Evolutionary conservation across 2,888 invertebrate species (phyloP), one percentile per base, ranked within the genome.

Genomic region (Villa cingulata): DNA sequence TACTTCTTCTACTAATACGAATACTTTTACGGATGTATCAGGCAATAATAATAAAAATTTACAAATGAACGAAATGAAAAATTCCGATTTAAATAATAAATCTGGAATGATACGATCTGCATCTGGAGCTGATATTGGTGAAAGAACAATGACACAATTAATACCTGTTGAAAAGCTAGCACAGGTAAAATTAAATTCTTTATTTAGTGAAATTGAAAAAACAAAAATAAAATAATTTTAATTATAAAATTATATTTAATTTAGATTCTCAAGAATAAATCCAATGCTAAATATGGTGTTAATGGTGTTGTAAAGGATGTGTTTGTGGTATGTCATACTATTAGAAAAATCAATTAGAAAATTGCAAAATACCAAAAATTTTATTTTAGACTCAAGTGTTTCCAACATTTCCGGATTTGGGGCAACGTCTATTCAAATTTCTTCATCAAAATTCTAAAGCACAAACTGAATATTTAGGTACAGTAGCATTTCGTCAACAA

Each of bases 121-220:
- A 27, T 81, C 84, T 23, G 79, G 78, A 14, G 76, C 75, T 17
- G 83, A 83, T 60, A 73, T 80, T 45, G 79, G 75, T 58, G 80
- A 79, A 56, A 75, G 74, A 58, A 72, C 73, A 50, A 73, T 75
- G 27, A 73, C 72, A 39, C 80, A 80, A 46, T 73, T 86, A 63
- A 72, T 82, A 55, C 83, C 86, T 15, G 73, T 86, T 44, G 86
- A 86, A 62, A 84, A 81, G 68, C 72, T 86, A 43, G 78, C 81
- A 52, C 84, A 86, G 75, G 83, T 83, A 65, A 65, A 62, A 7
- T 14, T 10, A 10, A 34, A 34, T 29, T n/a, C n/a, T n/a, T n/a
- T n/a, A 23, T 23, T 23, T 6, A 6, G 23, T 6, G 4, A 7
- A 23, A 23, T 23, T 23, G 23, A 23, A 23, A 23, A 23, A 23